Percentiles rank a stretch among this genome's conserved stretches.
These are phyloP conservation scores for Dryobotodes eremita DNA, from an alignment of 2,888 invertebrate species.

Conservation along the genomic window DNA sequence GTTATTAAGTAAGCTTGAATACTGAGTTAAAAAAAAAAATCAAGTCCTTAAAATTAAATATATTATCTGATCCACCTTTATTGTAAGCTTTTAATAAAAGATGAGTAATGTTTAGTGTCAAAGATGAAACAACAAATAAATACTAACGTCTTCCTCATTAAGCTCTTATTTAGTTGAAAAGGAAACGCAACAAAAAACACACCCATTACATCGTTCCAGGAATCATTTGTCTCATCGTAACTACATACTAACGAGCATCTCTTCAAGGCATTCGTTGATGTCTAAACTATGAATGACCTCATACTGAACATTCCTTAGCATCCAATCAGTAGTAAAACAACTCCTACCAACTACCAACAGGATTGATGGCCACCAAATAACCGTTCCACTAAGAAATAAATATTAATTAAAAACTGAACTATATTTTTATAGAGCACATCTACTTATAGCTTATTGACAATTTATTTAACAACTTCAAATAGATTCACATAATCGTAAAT, in stretches of 20 bases:
- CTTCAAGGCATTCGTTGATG: conserved; percentile 53
- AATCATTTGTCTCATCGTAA: conserved; percentile 43
- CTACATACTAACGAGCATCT: conserved; percentile 27
- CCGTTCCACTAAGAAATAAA: conserved; percentile 45
- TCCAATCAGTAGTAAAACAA: conserved; percentile 46
- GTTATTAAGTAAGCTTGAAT: conserved; percentile 23
- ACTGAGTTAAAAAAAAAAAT: not conserved
- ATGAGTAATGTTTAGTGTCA: conserved; percentile 9
- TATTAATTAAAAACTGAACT: conserved; percentile 56
- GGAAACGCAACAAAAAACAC: conserved; percentile 31
- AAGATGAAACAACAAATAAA: not conserved
- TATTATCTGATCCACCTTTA: not conserved
- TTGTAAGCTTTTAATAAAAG: not conserved
- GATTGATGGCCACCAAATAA: conserved; percentile 60
- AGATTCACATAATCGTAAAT: conserved; percentile 72
- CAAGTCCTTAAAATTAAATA: not conserved
- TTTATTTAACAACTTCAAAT: conserved; percentile 67
- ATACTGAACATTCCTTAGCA: conserved; percentile 30
- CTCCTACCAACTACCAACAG: conserved; percentile 26
- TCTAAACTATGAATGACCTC: conserved; percentile 49
- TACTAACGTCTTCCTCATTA: conserved; percentile 30
- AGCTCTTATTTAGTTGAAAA: conserved; percentile 34
- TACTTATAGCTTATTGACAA: conserved; percentile 60
- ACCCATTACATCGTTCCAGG: conserved; percentile 21
- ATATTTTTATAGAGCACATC: conserved; percentile 51